Evolutionary conservation across 2,113 vertebrate species (phyloP), one percentile per base, ranked within the genome.

Genomic region (Smithornis capensis): DNA sequence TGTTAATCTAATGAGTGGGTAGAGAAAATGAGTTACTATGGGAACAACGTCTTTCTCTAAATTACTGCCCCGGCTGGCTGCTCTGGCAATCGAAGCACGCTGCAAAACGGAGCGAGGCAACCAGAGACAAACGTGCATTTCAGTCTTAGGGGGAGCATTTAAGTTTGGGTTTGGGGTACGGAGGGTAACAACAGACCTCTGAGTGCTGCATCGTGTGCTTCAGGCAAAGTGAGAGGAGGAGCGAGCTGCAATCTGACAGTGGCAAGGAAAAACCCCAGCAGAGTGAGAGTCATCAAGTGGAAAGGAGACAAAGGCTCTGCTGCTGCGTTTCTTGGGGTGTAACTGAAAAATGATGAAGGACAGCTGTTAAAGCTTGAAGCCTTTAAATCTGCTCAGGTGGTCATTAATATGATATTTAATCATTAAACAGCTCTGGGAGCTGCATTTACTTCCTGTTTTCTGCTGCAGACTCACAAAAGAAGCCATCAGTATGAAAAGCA

Each of bases 21-120:
- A 89, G 76, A 77, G 86, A n/a, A 89, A 89, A 83, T 62, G 42
- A 88, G 95, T 96, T 97, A 95, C 95, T 93, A 92, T 97, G 92
- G 94, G 89, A 95, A 95, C 94, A 64, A 59, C 0, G 0, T 63
- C 90, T 86, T 86, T 70, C 82, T 93, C 37, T 69, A 71, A 92
- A 73, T 95, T 92, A 52, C 42, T 81, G 68, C 71, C 95, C 80
- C 73, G 86, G 73, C 65, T 83, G 95, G 63, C 77, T 93, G 89
- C 91, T 93, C 89, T 59, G 40, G 78, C 60, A 94, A 52, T 78
- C 1, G 0, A 81, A 92, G 76, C 86, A 87, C 3, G 0, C 33
- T 0, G 2, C 4, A 4, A 70, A 81, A 86, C 3, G 14, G 59
- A 93, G 83, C 0, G 0, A 79, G 64, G 68, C 90, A 68, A 44